phyloP scores from a whole-genome alignment of 2,113 vertebrate genomes.

The Corvus cornix region DNA sequence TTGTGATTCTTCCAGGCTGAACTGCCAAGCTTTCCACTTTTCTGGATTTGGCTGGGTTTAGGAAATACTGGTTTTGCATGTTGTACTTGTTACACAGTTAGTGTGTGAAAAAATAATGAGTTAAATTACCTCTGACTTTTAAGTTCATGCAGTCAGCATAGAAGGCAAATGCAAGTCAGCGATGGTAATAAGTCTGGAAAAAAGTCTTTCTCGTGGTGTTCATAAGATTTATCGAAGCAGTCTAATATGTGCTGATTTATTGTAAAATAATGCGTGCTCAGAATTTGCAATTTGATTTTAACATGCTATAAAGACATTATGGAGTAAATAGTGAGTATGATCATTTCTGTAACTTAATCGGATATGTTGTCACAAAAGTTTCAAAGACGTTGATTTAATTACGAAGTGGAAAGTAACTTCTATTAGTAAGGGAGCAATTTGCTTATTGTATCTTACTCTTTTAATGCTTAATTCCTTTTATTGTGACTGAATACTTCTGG shows the following conservation, averaged over 20 bases:
- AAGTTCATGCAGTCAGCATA: background rate
- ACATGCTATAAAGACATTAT: background rate
- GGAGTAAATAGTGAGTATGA: background rate
- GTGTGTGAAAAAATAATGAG: background rate
- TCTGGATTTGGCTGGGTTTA: background rate
- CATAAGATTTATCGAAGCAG: background rate
- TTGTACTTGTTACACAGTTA: background rate
- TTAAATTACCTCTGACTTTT: background rate
- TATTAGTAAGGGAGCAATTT: background rate
- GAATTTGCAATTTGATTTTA: slow-evolving; percentile 34
- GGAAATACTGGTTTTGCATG: background rate
- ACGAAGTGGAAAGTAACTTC: slow-evolving; percentile 2
- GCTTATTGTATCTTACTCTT: background rate
- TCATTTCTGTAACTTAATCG: slow-evolving; percentile 35
- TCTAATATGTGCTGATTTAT: background rate
- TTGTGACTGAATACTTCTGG: background rate
- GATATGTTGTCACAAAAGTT: slow-evolving; percentile 11
- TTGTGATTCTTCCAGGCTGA: background rate
- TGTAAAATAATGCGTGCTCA: background rate
- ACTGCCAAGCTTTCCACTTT: background rate
- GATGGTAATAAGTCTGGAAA: background rate
- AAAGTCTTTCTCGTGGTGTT: background rate
- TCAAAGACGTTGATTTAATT: slow-evolving; percentile 30
- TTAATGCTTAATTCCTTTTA: background rate
- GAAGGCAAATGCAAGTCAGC: background rate